These are phyloP conservation scores for Salpingus planirostris DNA, from an alignment of 2,888 invertebrate genomes.

Conservation along the genomic window DNA sequence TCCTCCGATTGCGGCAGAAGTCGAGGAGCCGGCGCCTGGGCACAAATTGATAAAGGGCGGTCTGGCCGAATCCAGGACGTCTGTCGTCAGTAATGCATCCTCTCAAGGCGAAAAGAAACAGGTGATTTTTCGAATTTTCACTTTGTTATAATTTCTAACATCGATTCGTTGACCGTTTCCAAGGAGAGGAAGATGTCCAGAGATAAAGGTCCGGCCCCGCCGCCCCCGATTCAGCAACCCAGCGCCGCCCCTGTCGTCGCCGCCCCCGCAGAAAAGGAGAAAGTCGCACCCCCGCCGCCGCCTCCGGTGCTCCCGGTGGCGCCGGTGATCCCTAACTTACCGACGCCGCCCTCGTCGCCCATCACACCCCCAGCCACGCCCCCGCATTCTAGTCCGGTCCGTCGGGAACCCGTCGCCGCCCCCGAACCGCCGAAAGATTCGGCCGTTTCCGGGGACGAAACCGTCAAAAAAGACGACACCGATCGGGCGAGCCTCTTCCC, in stretches of 20 bases:
- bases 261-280: constrained; percentile 17
- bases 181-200: constrained; percentile 48
- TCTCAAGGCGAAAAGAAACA: constrained; percentile 22
- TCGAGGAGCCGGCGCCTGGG: constrained; percentile 17
- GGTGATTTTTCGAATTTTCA: too few relatives aligned
- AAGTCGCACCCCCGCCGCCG: constrained; percentile 22
- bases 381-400: constrained; percentile 23
- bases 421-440: constrained; percentile 6
- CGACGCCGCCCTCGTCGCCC: constrained; percentile 39
- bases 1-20: constrained; percentile 23
- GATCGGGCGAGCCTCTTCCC: too few relatives aligned
- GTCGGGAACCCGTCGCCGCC: constrained; percentile 13
- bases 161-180: too few relatives aligned
- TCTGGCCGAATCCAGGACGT: constrained; percentile 11
- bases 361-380: constrained; percentile 36
- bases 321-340: constrained; percentile 23
- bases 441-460: too few relatives aligned
- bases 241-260: constrained; percentile 25
- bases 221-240: constrained; percentile 28
- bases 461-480: too few relatives aligned
- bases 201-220: constrained; percentile 57
- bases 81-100: constrained; percentile 7
- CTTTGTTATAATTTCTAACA: too few relatives aligned
- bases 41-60: constrained; percentile 13
- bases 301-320: constrained; percentile 16